phyloP scores from a whole-genome alignment of 1,140 invertebrate species.

The Eumeta japonica region DNA sequence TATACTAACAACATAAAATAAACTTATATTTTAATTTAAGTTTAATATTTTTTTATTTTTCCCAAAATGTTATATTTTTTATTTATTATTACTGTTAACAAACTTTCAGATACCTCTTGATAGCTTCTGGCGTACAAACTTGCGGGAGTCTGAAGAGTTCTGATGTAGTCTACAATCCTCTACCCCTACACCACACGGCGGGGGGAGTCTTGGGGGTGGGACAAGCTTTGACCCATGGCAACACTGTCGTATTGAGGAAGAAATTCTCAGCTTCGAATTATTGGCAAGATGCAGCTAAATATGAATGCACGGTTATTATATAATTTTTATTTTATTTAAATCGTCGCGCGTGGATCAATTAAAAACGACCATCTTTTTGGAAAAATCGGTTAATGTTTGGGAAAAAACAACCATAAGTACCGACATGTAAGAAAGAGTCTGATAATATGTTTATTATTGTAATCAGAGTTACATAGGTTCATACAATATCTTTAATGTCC shows the following conservation, averaged over 20 bases:
- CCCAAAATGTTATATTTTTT: too few species aligned
- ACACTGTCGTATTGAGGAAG: conserved; percentile 76
- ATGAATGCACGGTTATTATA: conserved; percentile 88
- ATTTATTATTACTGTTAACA: background rate
- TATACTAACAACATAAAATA: too few species aligned
- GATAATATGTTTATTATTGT: too few species aligned
- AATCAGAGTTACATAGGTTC: too few species aligned
- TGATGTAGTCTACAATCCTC: conserved; percentile 84
- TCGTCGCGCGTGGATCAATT: too few species aligned
- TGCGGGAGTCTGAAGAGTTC: conserved; percentile 58
- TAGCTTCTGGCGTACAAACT: conserved; percentile 59
- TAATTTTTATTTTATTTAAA: conserved; percentile 11
- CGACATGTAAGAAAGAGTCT: too few species aligned
- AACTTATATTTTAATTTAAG: too few species aligned
- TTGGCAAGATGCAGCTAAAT: conserved; percentile 87
- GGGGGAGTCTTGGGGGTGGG: conserved; percentile 71
- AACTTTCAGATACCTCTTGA: conserved; percentile 63
- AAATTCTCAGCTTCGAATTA: conserved; percentile 95
- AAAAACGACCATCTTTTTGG: too few species aligned
- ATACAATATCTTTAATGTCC: too few species aligned
- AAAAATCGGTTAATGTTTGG: too few species aligned
- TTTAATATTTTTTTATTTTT: too few species aligned
- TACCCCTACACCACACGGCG: conserved; percentile 92
- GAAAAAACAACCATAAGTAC: too few species aligned
- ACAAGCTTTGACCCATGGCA: conserved; percentile 70